Evolutionary conservation across 2,113 vertebrate genomes (phyloP), one percentile per base, ranked within the genome.

Genomic region (Sylvietta virens): DNA sequence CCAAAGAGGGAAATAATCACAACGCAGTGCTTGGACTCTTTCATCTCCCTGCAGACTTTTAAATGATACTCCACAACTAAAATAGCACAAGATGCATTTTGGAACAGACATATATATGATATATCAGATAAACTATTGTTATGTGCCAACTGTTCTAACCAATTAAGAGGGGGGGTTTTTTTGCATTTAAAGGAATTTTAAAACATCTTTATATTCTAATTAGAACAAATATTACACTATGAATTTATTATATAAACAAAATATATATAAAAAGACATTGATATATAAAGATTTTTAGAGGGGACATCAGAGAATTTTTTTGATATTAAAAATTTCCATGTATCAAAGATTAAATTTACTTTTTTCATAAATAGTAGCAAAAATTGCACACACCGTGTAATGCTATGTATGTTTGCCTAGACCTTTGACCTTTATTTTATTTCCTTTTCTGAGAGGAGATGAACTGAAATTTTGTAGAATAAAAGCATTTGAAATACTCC

Each of bases 81-180:
- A 80, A 61, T 18, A 70, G 5, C 26, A 7, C 10, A 66, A 80
- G 6, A 5, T 33, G 1, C 15, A 76, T 10, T 60, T 81, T 85
- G 45, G 9, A 81, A 10, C 6, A 73, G 12, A 54, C 1, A 20
- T 30, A 26, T 6, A 47, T 37, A 66, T 2, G 3, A 27, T 10
- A 15, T 11, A 40, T 19, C 45, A 66, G 21, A 47, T 42, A 50
- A 91, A 74, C 1, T 11, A 17, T 9, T 69, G 6, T 11, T 10
- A 44, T 2, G 1, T 13, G 4, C 21, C 40, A 72, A 45, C 11
- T 17, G 2, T 60, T 78, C 17, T 64, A 81, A 47, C 6, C 9
- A 54, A 11, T 11, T 6, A 66, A 60, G 6, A 37, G 5, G 2
- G 2, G 2, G 5, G 1, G 1, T 11, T 51, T 78, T 48, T 24